Percentiles rank a stretch among this genome's conserved stretches.
These are phyloP conservation scores for Microtus montanus DNA, from an alignment of 2,113 vertebrate species.

Conservation along the genomic window DNA sequence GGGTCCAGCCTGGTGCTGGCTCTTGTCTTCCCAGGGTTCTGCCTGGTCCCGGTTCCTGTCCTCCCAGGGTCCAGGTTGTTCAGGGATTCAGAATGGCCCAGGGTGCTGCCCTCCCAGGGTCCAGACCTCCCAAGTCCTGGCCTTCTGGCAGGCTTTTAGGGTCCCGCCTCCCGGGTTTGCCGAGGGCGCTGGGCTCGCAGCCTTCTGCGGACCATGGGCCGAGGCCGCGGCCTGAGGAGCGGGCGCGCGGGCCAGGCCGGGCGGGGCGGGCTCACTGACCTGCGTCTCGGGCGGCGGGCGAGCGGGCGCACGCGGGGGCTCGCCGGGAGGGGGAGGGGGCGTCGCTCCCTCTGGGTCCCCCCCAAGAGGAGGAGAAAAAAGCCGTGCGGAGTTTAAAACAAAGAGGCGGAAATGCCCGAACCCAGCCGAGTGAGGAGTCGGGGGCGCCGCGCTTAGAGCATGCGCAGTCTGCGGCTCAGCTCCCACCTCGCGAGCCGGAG, in stretches of 20 bases:
- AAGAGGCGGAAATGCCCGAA: conserved; percentile 89
- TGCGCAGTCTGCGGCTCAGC: conserved; percentile 57
- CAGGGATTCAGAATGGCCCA: neutral
- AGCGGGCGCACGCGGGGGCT: conserved; percentile 78
- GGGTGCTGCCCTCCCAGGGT: neutral
- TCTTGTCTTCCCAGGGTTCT: neutral
- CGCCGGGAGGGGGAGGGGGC: conserved; percentile 77
- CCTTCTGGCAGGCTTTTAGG: neutral
- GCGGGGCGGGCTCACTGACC: conserved; percentile 77
- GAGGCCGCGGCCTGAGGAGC: conserved; percentile 72
- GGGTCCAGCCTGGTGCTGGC: neutral
- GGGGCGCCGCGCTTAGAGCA: conserved; percentile 78
- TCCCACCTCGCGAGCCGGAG: conserved; percentile 15
- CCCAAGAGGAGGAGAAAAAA: conserved; percentile 81
- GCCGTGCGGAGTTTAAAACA: conserved; percentile 87
- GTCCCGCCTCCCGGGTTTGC: conserved; percentile 13
- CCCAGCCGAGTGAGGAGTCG: conserved; percentile 76
- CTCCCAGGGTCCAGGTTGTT: neutral
- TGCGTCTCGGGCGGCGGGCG: conserved; percentile 90
- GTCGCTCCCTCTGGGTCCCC: conserved; percentile 75
- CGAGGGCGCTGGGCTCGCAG: conserved; percentile 29
- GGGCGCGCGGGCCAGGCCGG: conserved; percentile 68
- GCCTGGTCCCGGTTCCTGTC: neutral
- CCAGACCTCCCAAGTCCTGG: neutral
- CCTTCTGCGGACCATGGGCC: conserved; percentile 20